These are phyloP conservation scores for Propithecus perrieri DNA, from an alignment of 2,797 vertebrate species.

Conservation along the genomic window DNA sequence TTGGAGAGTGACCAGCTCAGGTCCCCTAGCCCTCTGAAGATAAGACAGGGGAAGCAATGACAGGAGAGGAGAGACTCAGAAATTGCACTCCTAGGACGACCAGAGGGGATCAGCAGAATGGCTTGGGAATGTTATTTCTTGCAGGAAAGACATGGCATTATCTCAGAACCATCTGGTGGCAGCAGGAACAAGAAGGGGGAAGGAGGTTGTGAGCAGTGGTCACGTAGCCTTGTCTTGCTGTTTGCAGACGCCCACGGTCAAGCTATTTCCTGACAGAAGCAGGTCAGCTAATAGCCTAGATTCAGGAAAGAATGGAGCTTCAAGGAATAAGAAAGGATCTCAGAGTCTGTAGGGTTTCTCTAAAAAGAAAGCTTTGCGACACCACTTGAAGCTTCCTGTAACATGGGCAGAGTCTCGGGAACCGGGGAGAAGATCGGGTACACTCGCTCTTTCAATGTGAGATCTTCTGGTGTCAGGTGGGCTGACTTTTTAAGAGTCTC, in stretches of 20 bases:
- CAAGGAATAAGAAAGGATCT: neutral
- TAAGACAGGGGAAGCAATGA: slow-evolving; percentile 68
- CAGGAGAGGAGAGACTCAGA: slow-evolving; percentile 47
- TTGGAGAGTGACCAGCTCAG: slow-evolving; percentile 61
- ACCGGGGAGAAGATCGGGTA: neutral
- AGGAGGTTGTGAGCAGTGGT: slow-evolving; percentile 10
- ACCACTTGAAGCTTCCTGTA: neutral
- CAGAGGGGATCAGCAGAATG: neutral
- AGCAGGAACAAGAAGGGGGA: slow-evolving; percentile 21
- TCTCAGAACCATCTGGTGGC: slow-evolving; percentile 64
- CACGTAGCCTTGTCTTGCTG: slow-evolving; percentile 50
- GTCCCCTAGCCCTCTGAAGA: slow-evolving; percentile 58
- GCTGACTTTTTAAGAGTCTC: neutral
- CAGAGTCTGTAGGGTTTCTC: neutral
- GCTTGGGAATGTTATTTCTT: slow-evolving; percentile 61
- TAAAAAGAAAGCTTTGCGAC: neutral
- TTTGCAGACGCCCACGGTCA: neutral
- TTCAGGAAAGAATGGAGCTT: neutral
- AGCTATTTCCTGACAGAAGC: slow-evolving; percentile 74
- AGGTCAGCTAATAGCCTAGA: slow-evolving; percentile 45
- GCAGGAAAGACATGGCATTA: slow-evolving; percentile 75
- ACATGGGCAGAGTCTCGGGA: neutral
- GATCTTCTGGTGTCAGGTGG: neutral
- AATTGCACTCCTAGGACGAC: slow-evolving; percentile 32
- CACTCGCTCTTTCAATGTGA: neutral